Evolutionary conservation across 2,888 invertebrate species (phyloP).

Genomic region (Epinotia ramella): DNA sequence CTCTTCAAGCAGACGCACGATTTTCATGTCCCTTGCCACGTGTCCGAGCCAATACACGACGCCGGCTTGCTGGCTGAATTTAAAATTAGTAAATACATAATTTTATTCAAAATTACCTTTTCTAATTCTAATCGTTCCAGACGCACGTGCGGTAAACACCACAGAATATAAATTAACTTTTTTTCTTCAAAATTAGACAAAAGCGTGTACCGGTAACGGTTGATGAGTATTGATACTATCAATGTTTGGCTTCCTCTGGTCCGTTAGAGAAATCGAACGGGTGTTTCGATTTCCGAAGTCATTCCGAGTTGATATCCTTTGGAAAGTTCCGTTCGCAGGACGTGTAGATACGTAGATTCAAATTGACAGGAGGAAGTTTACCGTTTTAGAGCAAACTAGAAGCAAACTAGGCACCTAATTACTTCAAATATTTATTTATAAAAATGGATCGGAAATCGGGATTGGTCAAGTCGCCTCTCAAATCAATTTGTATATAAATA

Average conservation of each 20-base stretch:
- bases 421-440: no score
- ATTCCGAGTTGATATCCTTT: constrained; percentile 42
- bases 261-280: constrained; percentile 47
- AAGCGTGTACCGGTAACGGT: constrained; percentile 61
- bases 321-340: constrained; percentile 28
- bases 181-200: constrained; percentile 52
- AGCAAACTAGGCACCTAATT: no score
- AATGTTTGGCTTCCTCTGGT: constrained; percentile 42
- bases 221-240: constrained; percentile 41
- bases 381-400: not conserved
- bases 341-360: not conserved
- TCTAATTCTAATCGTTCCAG: constrained; percentile 75
- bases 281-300: constrained; percentile 41
- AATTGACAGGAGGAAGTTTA: constrained; percentile 1
- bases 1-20: constrained; percentile 73
- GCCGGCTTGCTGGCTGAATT: constrained; percentile 74
- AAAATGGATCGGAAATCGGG: no score
- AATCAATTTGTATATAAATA: not conserved
- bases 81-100: constrained; percentile 74
- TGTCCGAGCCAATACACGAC: constrained; percentile 80
- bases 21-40: constrained; percentile 82
- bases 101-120: constrained; percentile 79
- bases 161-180: constrained; percentile 69
- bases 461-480: not conserved
- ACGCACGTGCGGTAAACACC: constrained; percentile 69